phyloP scores from a whole-genome alignment of 2,113 vertebrate species.

The Oceanites oceanicus region DNA sequence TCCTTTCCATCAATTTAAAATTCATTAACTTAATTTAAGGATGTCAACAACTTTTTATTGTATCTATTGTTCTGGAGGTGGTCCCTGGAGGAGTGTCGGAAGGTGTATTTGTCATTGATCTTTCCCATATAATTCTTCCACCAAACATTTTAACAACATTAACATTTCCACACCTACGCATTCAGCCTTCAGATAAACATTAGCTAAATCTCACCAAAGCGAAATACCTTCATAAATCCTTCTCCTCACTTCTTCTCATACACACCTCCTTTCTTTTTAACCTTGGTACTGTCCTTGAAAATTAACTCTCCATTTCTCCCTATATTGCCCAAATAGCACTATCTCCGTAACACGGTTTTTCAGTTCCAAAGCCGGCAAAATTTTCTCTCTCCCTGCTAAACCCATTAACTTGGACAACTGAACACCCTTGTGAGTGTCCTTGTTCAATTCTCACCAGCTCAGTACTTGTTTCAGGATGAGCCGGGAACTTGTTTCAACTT shows the following conservation, averaged over 20 bases:
- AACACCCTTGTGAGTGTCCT: background rate
- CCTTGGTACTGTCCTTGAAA: background rate
- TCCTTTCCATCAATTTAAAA: constrained; percentile 19
- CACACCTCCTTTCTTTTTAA: background rate
- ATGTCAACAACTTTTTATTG: constrained; percentile 17
- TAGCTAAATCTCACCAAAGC: background rate
- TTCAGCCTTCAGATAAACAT: constrained; percentile 15
- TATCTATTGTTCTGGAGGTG: background rate
- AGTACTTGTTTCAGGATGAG: background rate
- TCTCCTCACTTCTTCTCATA: background rate
- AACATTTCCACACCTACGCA: background rate
- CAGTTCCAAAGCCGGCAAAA: background rate
- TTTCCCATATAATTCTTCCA: background rate
- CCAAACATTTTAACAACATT: background rate
- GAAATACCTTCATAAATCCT: background rate
- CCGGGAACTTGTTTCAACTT: background rate
- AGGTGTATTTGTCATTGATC: background rate
- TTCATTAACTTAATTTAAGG: background rate
- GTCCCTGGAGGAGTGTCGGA: background rate
- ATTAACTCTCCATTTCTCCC: background rate
- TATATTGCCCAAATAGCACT: background rate
- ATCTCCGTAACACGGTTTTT: background rate
- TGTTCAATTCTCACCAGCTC: background rate
- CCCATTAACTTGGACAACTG: background rate
- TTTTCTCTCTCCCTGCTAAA: background rate